Evolutionary conservation across 2,888 invertebrate genomes (phyloP).

Genomic region (Cryptophagus acutangulus): DNA sequence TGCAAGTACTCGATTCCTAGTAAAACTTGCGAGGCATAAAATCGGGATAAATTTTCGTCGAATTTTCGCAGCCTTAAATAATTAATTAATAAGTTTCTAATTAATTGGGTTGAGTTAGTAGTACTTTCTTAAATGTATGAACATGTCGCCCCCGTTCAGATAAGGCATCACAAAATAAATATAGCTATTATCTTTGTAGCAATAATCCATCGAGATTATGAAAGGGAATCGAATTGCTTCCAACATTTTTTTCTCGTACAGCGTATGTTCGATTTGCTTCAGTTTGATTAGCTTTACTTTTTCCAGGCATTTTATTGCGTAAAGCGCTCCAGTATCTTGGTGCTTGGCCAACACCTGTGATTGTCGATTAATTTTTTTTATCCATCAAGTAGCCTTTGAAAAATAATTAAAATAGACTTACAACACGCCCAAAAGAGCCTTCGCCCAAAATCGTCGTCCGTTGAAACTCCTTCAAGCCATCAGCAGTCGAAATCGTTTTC

Average conservation of each 20-base stretch:
- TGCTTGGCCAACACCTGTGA: conserved; percentile 53
- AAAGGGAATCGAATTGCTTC: conserved; percentile 85
- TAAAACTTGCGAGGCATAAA: conserved; percentile 86
- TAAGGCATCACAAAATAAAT: conserved; percentile 82
- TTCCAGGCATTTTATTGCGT: conserved; percentile 84
- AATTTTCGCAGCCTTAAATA: conserved; percentile 51
- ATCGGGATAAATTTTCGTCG: conserved; percentile 74
- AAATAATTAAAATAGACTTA: conserved; percentile 42
- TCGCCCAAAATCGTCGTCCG: conserved; percentile 74
- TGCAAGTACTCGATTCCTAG: conserved; percentile 90
- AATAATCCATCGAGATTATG: conserved; percentile 76
- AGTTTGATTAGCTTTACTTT: conserved; percentile 81
- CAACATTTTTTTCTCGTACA: conserved; percentile 85
- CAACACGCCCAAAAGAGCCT: conserved; percentile 89
- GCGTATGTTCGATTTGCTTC: conserved; percentile 84
- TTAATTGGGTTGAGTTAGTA: too few species aligned
- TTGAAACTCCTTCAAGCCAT: conserved; percentile 58
- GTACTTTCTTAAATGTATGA: too few species aligned
- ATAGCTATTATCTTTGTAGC: conserved; percentile 80
- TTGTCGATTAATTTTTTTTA: not conserved
- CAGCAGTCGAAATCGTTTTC: conserved; percentile 28
- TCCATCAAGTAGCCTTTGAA: not conserved
- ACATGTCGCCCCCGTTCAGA: conserved; percentile 82
- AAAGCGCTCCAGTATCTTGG: conserved; percentile 55
- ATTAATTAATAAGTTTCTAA: too few species aligned